Evolutionary conservation across 2,113 vertebrate species (phyloP), one percentile per base, ranked within the genome.

Genomic region (Dipodomys spectabilis): DNA sequence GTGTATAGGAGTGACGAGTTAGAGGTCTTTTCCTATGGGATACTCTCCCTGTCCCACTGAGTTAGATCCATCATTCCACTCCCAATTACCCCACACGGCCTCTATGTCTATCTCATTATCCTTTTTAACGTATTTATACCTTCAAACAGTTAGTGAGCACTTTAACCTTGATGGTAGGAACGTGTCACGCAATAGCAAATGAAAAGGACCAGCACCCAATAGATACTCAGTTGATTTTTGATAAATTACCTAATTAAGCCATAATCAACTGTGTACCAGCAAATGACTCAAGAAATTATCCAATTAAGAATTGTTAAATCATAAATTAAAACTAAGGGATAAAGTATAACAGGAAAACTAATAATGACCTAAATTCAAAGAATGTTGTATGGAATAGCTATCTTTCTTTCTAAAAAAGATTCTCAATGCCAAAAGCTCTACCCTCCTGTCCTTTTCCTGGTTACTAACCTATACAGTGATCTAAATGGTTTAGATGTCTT

Each of bases 301-400:
- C n/a, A 68, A 4, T 71, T 80, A 22, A 75, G 15, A 86, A 53
- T 73, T 57, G 12, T 57, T 57, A 57, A 18, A 15, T 35, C 13
- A 86, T 89, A 74, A 62, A 83, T 5, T 80, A 80, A 90, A 73
- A 82, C 53, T 62, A 82, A 72, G 4, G 60, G 64, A 68, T 77
- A 39, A 82, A 85, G 13, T 84, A 7, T n/a, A 75, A 15, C 8
- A 67, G 1, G 53, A 80, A 32, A 86, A 64, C 65, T 64, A 64
- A 30, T 75, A 95, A 64, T 82, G 92, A 83, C 28, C 68, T 87
- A 82, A 86, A 69, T 93, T 82, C 65, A 49, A 64, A 94, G 27
- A 13, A n/a, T 85, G 9, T 81, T 89, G 25, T 87, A 1, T 73
- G 25, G 3, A 87, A 23, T 67, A 67, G 7, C 67, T 84, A 8